These are phyloP conservation scores for Homarus gammarus DNA, from an alignment of 2,888 invertebrate species.

Conservation along the genomic window DNA sequence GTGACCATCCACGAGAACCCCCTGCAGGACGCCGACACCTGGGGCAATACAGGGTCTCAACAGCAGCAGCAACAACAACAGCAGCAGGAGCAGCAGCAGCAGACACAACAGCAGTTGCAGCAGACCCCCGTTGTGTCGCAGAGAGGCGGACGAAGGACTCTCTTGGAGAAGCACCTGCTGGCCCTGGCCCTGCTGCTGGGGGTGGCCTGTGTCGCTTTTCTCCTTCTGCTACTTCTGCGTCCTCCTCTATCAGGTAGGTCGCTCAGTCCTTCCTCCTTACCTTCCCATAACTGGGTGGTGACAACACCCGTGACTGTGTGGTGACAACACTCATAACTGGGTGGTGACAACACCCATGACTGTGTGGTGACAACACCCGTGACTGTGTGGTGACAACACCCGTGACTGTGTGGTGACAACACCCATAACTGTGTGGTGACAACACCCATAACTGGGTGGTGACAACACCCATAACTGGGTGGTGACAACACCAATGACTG, in stretches of 20 bases:
- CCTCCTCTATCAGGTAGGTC: slow-evolving; percentile 39
- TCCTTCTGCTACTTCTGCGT: slow-evolving; percentile 49
- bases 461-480: too few species aligned
- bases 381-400: not conserved
- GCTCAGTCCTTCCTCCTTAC: not conserved
- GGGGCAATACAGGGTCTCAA: slow-evolving; percentile 39
- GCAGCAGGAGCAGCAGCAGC: slow-evolving; percentile 40
- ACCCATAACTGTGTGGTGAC: not conserved
- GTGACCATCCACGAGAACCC: slow-evolving; percentile 67
- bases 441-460: too few species aligned
- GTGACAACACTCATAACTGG: not conserved
- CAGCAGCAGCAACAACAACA: slow-evolving; percentile 49
- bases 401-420: not conserved
- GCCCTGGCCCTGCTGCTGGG: slow-evolving; percentile 36
- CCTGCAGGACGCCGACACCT: slow-evolving; percentile 47
- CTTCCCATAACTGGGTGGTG: not conserved
- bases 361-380: not conserved
- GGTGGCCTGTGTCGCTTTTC: slow-evolving; percentile 36
- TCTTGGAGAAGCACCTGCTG: slow-evolving; percentile 30
- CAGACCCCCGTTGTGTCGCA: slow-evolving; percentile 6
- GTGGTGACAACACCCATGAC: not conserved
- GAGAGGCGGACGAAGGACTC: slow-evolving; percentile 10
- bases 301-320: not conserved
- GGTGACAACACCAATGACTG: too few species aligned
- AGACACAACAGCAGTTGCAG: slow-evolving; percentile 20